Base-by-base conservation (phyloP, 2,113 vertebrate species). In the Carlito syrichta region DNA sequence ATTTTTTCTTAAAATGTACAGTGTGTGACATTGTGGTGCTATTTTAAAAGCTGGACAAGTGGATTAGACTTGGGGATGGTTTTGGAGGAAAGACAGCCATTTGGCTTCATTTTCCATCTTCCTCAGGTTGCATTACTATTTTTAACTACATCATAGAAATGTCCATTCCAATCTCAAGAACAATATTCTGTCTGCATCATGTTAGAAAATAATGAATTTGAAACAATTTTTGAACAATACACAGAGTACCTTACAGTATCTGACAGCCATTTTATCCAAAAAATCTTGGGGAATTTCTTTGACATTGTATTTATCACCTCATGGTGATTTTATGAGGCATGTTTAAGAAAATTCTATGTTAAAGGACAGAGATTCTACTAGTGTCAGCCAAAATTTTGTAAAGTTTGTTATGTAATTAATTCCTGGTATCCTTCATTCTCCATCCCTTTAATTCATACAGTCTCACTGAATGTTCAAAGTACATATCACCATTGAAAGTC, bases 281-380 rank as follows among this genome's bases (percentile, higher is more conserved):
- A 98, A 98, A 98, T 96, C 96, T 78, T 95, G 86, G 96, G 96
- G 96, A 16, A 48, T 96, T 98, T 98, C 97, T 98, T 98, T 98
- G 96, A 98, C 89, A 97, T 35, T 94, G 30, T 93, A 32, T 84
- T 93, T 87, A 63, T 87, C 52, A 66, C 78, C 50, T 38, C 78
- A 25, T 38, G 73, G 35, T 94, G 71, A 85, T 23, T n/a, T 81
- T 87, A 87, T 6, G 14, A 73, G 48, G 23, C 35, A 81, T 58
- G 69, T 63, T 87, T 77, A 90, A 87, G 32, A 90, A 94, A 94
- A 86, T 43, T 79, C 35, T 76, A 30, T 45, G 32, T 86, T 71
- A 88, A 87, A 88, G 73, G 38, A 60, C 25, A 86, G 35, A 92
- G 54, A 79, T 68, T 76, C 52, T 78, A 71, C 74, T 7, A 83